phyloP scores from a whole-genome alignment of 1,140 invertebrate species.

The Saccostrea cuccullata region DNA sequence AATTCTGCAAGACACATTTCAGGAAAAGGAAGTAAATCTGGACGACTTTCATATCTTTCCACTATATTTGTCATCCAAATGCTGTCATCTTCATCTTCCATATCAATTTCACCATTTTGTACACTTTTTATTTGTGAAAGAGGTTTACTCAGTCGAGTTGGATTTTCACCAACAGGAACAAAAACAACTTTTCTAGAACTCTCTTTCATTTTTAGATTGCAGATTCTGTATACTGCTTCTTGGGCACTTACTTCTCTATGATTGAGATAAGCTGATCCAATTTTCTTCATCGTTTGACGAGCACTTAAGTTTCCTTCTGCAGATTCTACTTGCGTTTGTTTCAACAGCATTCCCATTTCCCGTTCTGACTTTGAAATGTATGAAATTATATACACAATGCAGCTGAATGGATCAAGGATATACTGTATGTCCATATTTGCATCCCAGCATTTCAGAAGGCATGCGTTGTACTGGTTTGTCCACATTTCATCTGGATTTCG shows the following conservation, averaged over 20 bases:
- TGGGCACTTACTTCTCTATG: too few species aligned
- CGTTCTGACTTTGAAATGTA: not conserved
- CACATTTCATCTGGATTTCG: too few species aligned
- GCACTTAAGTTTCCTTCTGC: not conserved
- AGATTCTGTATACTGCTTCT: too few species aligned
- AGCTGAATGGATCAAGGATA: slow-evolving; percentile 47
- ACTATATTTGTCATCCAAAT: too few species aligned
- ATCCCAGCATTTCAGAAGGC: slow-evolving; percentile 22
- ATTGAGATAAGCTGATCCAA: slow-evolving; percentile 1
- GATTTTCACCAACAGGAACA: slow-evolving; percentile 52
- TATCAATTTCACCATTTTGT: too few species aligned
- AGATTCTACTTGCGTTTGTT: not conserved
- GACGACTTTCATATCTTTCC: too few species aligned
- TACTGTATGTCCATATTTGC: slow-evolving; percentile 46
- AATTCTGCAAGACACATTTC: too few species aligned
- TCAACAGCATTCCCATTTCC: slow-evolving; percentile 8
- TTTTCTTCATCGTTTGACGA: not conserved
- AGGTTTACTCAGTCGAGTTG: slow-evolving; percentile 34
- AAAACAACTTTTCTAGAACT: slow-evolving; percentile 38
- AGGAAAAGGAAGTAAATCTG: too few species aligned
- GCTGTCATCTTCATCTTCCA: too few species aligned
- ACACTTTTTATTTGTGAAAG: too few species aligned
- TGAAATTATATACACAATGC: slow-evolving; percentile 52
- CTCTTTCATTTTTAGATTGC: too few species aligned
- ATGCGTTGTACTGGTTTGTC: slow-evolving; percentile 25